phyloP scores from a whole-genome alignment of 2,888 invertebrate species.

The Eupithecia exiguata region DNA sequence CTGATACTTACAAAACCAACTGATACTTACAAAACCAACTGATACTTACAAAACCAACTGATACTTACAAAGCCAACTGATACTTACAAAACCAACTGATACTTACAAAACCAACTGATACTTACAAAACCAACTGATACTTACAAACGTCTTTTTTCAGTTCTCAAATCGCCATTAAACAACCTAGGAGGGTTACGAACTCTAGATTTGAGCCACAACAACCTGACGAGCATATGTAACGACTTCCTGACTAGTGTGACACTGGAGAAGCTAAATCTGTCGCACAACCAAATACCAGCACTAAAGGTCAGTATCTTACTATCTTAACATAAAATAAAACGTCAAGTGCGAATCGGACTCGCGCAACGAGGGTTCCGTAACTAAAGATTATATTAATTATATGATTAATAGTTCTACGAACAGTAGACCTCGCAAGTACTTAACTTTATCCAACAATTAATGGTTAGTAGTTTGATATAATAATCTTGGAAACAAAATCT shows the following conservation, averaged over 20 bases:
- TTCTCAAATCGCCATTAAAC: neutral
- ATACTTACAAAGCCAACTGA: neutral
- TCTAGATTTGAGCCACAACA: conserved; percentile 5
- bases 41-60: neutral
- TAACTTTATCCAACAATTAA: no score
- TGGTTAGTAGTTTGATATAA: no score
- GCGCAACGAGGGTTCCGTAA: no score
- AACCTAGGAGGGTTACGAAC: neutral
- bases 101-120: no score
- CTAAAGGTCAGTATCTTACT: no score
- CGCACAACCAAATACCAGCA: neutral
- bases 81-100: neutral
- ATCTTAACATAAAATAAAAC: no score
- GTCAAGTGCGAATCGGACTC: no score
- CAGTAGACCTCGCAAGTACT: no score
- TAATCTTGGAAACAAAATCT: no score
- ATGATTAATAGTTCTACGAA: no score
- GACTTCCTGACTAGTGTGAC: neutral
- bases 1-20: neutral
- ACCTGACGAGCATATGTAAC: neutral
- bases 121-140: neutral
- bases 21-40: neutral
- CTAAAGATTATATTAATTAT: no score
- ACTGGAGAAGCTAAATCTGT: neutral
- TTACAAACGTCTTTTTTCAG: neutral